Evolutionary conservation across 1,140 invertebrate species (phyloP), one percentile per base, ranked within the genome.

Genomic region (Prorops nasuta): DNA sequence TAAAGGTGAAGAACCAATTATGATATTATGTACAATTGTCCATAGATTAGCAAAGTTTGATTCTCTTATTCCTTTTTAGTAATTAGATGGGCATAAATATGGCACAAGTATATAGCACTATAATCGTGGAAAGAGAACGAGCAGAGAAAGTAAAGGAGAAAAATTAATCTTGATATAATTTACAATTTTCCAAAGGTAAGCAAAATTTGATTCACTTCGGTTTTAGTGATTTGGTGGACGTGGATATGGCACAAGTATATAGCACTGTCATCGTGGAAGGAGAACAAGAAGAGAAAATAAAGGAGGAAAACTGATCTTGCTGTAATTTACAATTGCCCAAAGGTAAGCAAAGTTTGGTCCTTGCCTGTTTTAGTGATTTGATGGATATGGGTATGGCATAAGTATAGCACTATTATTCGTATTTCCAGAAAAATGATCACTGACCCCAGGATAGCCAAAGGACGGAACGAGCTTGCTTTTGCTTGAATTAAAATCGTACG

Each of bases 401-500:
- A 6, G 40, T 51, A 24, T 12, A 12, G 28, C 54, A 37, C 39
- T 51, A 47, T 18, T 8, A 51, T 37, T 47, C 47, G 49, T 58
- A 36, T 42, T 50, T 51, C 18, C 8, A 51, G 56, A 49, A 51
- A 38, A 21, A 56, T 59, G 59, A 62, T 62, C 45, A 59, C 43
- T 63, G 56, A 63, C 61, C 61, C 49, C 49, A 50, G 24, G 4
- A 10, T 28, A 28, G 4, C 4, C 24, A 10, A 51, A 32, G 36
- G 49, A 60, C 57, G 55, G 51, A 45, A 55, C 41, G 38, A 58
- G 54, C 34, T 46, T 44, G 44, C 48, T 61, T 58, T 55, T 50
- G 43, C 36, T 56, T 62, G 47, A 59, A 64, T 64, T 60, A 55
- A 64, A 64, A 66, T 60, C 51, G 59, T 56, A 18, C 51, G 45